Evolutionary conservation across 1,140 invertebrate species (phyloP).

Genomic region (Asobara japonica): DNA sequence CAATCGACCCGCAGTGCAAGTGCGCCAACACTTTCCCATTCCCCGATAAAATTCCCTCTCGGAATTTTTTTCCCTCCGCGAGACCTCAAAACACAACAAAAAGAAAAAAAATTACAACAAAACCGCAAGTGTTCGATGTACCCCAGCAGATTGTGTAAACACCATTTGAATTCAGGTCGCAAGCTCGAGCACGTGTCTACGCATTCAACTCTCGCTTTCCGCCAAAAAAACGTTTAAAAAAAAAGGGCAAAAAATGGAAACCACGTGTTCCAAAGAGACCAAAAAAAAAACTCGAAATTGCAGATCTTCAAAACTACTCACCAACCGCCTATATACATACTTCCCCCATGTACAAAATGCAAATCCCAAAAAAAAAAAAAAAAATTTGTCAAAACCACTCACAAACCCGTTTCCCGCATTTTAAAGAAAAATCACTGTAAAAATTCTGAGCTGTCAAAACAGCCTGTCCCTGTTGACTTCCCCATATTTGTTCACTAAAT

Average conservation of each 20-base stretch:
- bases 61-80: background rate
- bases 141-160: background rate
- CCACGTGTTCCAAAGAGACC: too few relatives aligned
- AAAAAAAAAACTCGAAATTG: too few relatives aligned
- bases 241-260: too few relatives aligned
- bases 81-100: background rate
- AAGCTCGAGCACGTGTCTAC: slow-evolving; percentile 15
- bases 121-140: background rate
- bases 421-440: too few relatives aligned
- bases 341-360: too few relatives aligned
- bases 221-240: background rate
- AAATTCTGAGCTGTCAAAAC: background rate
- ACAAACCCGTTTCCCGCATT: background rate
- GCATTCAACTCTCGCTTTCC: background rate
- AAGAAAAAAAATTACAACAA: background rate
- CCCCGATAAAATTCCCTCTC: background rate
- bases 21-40: background rate
- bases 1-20: slow-evolving; percentile 13
- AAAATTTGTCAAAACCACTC: background rate
- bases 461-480: too few relatives aligned
- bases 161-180: slow-evolving; percentile 14
- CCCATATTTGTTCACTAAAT: too few relatives aligned
- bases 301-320: too few relatives aligned
- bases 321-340: too few relatives aligned
- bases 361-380: background rate